These are phyloP conservation scores for Crocallis elinguaria DNA, from an alignment of 2,888 invertebrate genomes.

Conservation along the genomic window DNA sequence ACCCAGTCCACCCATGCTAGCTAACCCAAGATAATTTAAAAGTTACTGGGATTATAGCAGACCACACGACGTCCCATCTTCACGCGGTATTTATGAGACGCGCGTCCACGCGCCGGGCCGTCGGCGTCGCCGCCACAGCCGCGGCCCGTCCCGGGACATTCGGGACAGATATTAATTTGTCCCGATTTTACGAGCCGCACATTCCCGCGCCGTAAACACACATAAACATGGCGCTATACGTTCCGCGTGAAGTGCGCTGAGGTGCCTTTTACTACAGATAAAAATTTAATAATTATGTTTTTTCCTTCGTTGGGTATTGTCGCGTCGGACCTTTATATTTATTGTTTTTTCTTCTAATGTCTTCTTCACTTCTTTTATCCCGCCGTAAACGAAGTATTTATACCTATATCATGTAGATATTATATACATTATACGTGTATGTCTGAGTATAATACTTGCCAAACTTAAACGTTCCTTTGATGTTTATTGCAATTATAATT, in stretches of 20 bases:
- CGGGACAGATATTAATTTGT: conserved; percentile 39
- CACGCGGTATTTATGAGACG: conserved; percentile 15
- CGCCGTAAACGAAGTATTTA: no score
- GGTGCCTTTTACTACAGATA: conserved; percentile 31
- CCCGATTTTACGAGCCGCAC: conserved; percentile 33
- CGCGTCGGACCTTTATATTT: background rate
- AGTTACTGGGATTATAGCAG: no score
- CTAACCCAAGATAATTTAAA: no score
- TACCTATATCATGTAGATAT: no score
- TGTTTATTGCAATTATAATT: no score
- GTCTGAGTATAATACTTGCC: no score
- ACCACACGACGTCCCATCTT: background rate
- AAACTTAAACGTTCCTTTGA: no score
- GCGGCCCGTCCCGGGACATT: conserved; percentile 4
- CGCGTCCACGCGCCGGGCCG: no score
- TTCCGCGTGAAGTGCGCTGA: conserved; percentile 18
- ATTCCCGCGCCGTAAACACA: conserved; percentile 15
- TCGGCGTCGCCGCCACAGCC: conserved; percentile 3
- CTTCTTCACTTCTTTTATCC: no score
- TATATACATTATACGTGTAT: no score
- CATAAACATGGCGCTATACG: conserved; percentile 11
- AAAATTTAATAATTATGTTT: conserved; percentile 29
- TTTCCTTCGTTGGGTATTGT: conserved; percentile 13
- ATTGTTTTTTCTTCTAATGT: background rate
- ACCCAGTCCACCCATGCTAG: no score